Evolutionary conservation across 2,113 vertebrate species (phyloP).

Genomic region (Synchiropus splendidus): DNA sequence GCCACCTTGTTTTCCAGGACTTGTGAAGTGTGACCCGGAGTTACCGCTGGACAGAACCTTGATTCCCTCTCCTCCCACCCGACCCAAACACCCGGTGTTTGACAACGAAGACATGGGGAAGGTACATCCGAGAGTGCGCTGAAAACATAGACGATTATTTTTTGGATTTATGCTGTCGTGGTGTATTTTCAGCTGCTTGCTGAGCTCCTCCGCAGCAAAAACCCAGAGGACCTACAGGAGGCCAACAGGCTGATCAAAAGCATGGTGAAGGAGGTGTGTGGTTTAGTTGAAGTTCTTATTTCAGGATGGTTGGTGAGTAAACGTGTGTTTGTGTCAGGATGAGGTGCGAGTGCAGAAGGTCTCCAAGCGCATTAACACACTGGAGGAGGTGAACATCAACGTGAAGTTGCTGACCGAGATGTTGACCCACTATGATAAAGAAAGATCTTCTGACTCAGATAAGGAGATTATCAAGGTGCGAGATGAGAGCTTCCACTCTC

Average conservation of each 20-base stretch:
- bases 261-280: constrained; percentile 97
- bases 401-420: constrained; percentile 91
- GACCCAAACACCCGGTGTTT: constrained; percentile 92
- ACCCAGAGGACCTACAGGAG: constrained; percentile 93
- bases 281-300: background rate
- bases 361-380: constrained; percentile 75
- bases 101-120: constrained; percentile 97
- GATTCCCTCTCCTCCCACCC: constrained; percentile 84
- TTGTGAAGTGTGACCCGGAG: constrained; percentile 78
- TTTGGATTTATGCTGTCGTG: too few species aligned
- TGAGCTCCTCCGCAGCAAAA: constrained; percentile 92
- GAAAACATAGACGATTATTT: too few species aligned
- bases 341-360: constrained; percentile 88
- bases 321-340: constrained; percentile 67
- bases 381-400: constrained; percentile 91
- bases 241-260: constrained; percentile 97
- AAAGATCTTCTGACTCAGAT: constrained; percentile 80
- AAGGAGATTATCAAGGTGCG: constrained; percentile 88
- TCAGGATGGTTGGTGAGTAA: too few species aligned
- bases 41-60: constrained; percentile 83
- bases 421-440: constrained; percentile 83
- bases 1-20: constrained; percentile 64
- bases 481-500: background rate
- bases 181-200: constrained; percentile 75
- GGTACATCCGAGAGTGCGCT: too few species aligned